These are phyloP conservation scores for Connochaetes taurinus DNA, from an alignment of 2,113 vertebrate species.

Conservation along the genomic window DNA sequence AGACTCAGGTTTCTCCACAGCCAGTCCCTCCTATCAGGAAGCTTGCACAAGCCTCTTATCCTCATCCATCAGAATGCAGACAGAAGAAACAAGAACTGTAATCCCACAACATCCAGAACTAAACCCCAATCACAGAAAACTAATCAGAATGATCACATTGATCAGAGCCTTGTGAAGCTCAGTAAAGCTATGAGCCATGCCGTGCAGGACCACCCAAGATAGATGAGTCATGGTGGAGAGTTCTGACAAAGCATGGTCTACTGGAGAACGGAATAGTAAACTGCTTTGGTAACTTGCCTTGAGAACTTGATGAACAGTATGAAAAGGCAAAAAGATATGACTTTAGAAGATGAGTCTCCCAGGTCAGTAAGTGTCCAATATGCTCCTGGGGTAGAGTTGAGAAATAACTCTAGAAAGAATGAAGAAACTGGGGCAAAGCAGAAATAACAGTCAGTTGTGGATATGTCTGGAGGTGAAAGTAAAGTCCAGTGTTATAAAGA, in stretches of 20 bases:
- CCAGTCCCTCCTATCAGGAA: not conserved
- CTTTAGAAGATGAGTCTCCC: not conserved
- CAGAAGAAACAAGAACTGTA: not conserved
- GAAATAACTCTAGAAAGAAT: not conserved
- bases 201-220: rapidly evolving
- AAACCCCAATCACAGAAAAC: not conserved
- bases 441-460: not conserved
- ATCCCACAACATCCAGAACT: not conserved
- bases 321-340: not conserved
- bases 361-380: not conserved
- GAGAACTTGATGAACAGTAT: not conserved
- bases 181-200: not conserved
- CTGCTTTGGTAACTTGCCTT: not conserved
- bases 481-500: not conserved
- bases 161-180: not conserved
- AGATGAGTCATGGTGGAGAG: not conserved
- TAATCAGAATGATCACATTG: not conserved
- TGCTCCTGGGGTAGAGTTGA: not conserved
- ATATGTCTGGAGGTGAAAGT: not conserved
- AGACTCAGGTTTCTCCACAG: not conserved
- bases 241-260: not conserved
- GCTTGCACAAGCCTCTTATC: not conserved
- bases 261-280: not conserved
- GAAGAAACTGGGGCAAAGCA: not conserved
- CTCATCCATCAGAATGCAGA: not conserved